Conservation (phyloP, 1,140 invertebrate genomes). For the Drosophila willistoni region DNA sequence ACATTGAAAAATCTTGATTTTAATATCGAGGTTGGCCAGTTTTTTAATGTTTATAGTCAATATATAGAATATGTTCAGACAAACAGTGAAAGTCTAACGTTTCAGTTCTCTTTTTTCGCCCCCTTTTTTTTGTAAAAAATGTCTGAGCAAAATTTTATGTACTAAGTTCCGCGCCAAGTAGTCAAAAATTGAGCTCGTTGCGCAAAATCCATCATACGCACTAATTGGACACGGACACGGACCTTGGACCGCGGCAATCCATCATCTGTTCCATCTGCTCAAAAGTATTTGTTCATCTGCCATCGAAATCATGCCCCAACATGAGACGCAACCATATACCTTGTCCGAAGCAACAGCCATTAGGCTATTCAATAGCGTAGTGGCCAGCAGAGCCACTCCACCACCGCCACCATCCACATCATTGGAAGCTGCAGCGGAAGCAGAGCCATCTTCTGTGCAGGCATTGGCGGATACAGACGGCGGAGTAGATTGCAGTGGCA, state of each 20-base stretch:
- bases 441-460: neutral
- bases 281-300: conserved; percentile 5
- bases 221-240: neutral
- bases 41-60: neutral
- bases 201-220: conserved; percentile 20
- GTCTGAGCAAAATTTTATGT: conserved; percentile 65
- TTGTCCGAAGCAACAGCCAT: conserved; percentile 58
- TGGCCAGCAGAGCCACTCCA: conserved; percentile 6
- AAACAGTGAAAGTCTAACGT: conserved; percentile 56
- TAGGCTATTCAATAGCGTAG: conserved; percentile 48
- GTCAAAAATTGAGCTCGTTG: conserved; percentile 52
- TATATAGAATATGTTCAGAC: conserved; percentile 15
- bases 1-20: too few relatives aligned
- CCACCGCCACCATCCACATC: neutral
- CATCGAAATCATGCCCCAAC: conserved; percentile 20
- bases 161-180: conserved; percentile 43
- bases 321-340: conserved; percentile 2
- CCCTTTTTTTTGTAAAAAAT: conserved; percentile 62
- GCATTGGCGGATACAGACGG: neutral
- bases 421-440: neutral
- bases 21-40: neutral
- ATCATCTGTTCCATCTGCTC: neutral
- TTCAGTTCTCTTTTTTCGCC: conserved; percentile 40
- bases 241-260: neutral
- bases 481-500: neutral